Base-by-base conservation (phyloP, 1,140 invertebrate genomes). In the Drosophila varians region DNA sequence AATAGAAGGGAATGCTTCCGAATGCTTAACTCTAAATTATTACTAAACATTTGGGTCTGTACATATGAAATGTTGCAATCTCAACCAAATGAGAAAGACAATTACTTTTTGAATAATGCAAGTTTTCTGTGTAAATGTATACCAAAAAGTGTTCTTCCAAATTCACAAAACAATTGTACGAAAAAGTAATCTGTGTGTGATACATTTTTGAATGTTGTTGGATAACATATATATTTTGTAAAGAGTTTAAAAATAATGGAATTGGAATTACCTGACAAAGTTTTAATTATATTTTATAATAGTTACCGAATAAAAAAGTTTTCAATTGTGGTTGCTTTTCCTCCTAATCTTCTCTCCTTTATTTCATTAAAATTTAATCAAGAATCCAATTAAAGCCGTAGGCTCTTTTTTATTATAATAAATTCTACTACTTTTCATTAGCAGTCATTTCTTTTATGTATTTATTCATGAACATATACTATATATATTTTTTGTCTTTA, bases 11-110 rank as follows among this genome's bases (percentile, higher is more conserved):
- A 38, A 38, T 9, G 45, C 16, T 65, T 66, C 45, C 61, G 2
- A 52, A 52, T 65, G 60, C 34, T 66, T 65, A 65, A 36, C 45
- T 34, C 62, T 51, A 51, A 43, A 51, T 42, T 49, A 65, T 51
- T 34, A 12, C 57, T 23, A 40, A 51, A 28, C 61, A 47, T 38
- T 38, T n/a, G 8, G 16, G 26, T 25, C 14, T 26, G 25, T 61
- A 34, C 19, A 18, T 6, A 7, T 36, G 36, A 60, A 60, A 28
- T 28, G 34, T 36, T n/a, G 34, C 42, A 49, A 12, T 40, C 18
- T 8, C 21, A 36, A 19, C 19, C 14, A 18, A 36, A 28, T 38
- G 34, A n/a, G n/a, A 38, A 38, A 25, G 42, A 57, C 45, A 57
- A 49, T 49, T 60, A 28, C 47, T 38, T 60, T 14, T 26, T 42